These are phyloP conservation scores for Rissa tridactyla DNA, from an alignment of 2,113 vertebrate species.

Conservation along the genomic window DNA sequence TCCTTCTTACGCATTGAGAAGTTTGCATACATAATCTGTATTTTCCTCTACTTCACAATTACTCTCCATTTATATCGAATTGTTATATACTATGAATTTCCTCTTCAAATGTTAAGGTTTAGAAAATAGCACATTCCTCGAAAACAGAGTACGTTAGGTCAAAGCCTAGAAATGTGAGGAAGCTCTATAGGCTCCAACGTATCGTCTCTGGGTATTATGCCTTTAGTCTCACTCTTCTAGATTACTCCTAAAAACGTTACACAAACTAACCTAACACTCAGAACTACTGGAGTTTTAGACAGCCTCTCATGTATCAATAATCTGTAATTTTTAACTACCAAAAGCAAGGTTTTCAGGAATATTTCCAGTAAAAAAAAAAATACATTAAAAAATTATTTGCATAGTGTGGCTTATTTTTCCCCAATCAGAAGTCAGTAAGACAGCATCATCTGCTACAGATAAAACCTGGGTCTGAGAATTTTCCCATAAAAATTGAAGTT, in stretches of 20 bases:
- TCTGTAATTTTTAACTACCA: not conserved
- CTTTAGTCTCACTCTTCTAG: not conserved
- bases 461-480: not conserved
- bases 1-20: not conserved
- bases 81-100: not conserved
- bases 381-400: not conserved
- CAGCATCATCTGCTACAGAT: not conserved
- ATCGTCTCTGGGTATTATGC: not conserved
- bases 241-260: not conserved
- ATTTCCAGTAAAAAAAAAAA: not conserved
- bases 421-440: not conserved
- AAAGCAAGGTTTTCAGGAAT: not conserved
- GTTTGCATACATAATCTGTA: not conserved
- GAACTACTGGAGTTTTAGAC: not conserved
- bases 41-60: not conserved
- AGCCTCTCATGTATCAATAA: not conserved
- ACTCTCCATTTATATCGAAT: not conserved
- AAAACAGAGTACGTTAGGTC: not conserved
- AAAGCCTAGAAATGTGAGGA: not conserved
- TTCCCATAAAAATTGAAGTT: not conserved
- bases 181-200: not conserved
- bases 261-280: not conserved
- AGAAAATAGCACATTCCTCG: not conserved
- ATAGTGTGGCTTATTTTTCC: not conserved
- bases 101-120: not conserved